phyloP scores from a whole-genome alignment of 2,113 vertebrate genomes.

The Myiagra hebetior region DNA sequence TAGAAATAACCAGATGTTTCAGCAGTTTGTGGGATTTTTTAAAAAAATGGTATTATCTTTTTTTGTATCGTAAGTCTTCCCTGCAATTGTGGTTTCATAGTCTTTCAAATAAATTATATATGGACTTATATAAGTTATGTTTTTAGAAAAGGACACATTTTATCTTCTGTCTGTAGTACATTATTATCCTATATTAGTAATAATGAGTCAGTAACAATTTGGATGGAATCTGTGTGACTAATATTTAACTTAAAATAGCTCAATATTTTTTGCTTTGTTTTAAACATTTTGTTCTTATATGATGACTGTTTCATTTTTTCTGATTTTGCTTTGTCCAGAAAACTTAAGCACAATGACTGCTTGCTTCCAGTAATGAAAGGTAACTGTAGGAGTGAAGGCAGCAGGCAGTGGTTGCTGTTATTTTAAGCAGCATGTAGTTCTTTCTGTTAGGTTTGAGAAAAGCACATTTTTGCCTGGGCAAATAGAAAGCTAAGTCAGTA shows the following conservation, averaged over 20 bases:
- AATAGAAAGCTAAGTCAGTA: not conserved
- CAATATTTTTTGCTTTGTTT: not conserved
- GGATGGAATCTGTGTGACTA: not conserved
- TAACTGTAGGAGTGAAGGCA: not conserved
- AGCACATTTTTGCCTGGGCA: not conserved
- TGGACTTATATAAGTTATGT: not conserved
- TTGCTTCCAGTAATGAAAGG: not conserved
- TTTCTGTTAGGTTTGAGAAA: not conserved
- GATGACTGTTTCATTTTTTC: not conserved
- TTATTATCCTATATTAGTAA: not conserved
- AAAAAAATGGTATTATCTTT: not conserved
- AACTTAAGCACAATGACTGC: not conserved
- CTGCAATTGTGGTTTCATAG: not conserved
- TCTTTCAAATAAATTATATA: not conserved
- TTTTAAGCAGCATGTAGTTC: not conserved
- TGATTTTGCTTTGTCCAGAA: not conserved
- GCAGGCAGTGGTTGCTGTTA: not conserved
- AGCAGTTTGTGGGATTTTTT: not conserved
- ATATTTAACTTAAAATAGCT: not conserved
- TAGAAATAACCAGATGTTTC: conserved; percentile 9
- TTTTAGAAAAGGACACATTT: not conserved
- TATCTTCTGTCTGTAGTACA: not conserved
- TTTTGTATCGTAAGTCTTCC: not conserved
- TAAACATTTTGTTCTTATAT: not conserved
- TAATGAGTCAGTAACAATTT: not conserved